Conservation (phyloP, 2,888 invertebrate species). For the Auanema freiburgensis region DNA sequence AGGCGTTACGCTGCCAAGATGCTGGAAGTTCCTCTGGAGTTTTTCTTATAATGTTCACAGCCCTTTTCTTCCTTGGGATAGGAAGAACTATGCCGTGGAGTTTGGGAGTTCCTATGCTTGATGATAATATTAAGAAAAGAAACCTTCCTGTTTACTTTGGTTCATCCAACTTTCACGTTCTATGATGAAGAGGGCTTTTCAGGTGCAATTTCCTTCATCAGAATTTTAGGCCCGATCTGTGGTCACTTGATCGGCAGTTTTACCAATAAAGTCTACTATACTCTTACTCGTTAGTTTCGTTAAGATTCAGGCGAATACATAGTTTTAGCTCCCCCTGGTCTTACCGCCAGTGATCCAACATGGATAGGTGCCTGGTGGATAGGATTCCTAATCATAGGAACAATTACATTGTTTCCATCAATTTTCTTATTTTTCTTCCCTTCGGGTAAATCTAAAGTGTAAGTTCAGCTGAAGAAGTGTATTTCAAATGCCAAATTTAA, state of each 20-base stretch:
- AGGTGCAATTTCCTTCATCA: constrained; percentile 62
- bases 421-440: constrained; percentile 65
- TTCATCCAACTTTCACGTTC: constrained; percentile 12
- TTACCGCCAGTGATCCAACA: constrained; percentile 64
- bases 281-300: constrained; percentile 34
- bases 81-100: constrained; percentile 61
- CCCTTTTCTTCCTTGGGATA: constrained; percentile 60
- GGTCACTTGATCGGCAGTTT: constrained; percentile 62
- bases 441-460: constrained; percentile 22
- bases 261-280: constrained; percentile 60
- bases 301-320: background rate
- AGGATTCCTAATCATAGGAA: constrained; percentile 64
- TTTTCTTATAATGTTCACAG: constrained; percentile 57
- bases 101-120: constrained; percentile 63
- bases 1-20: constrained; percentile 48
- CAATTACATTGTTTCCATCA: constrained; percentile 46
- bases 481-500: constrained; percentile 8
- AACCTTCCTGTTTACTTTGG: constrained; percentile 63
- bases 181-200: constrained; percentile 1
- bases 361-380: constrained; percentile 69
- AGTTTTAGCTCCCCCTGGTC: constrained; percentile 44
- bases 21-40: constrained; percentile 51
- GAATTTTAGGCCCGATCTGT: constrained; percentile 63
- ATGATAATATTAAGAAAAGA: constrained; percentile 63
- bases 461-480: background rate